phyloP scores from a whole-genome alignment of 2,797 vertebrate genomes.

The Helarctos malayanus region DNA sequence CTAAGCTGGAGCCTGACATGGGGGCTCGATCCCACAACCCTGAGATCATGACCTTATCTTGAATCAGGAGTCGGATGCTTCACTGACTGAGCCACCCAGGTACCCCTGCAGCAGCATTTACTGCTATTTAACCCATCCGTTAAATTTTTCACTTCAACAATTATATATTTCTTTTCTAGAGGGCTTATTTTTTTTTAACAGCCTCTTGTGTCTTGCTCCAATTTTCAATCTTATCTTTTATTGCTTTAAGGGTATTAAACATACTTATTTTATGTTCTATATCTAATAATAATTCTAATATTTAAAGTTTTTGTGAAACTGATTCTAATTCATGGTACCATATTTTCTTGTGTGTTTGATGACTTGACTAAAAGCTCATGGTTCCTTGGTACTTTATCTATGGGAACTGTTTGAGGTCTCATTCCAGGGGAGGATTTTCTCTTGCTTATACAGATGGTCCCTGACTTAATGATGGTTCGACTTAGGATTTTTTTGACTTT shows the following conservation, averaged over 20 bases:
- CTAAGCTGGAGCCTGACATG: background rate
- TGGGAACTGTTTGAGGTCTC: background rate
- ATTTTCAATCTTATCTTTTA: background rate
- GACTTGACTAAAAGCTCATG: background rate
- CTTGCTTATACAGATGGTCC: background rate
- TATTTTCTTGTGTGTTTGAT: background rate
- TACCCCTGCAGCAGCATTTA: background rate
- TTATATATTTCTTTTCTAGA: background rate
- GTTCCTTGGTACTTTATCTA: background rate
- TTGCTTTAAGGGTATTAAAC: background rate
- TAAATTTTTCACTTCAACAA: background rate
- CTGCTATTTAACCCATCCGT: background rate
- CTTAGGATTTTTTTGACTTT: background rate
- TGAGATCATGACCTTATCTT: background rate
- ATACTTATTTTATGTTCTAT: constrained; percentile 31
- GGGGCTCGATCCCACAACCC: background rate
- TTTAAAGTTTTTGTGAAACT: background rate
- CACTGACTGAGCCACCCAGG: background rate
- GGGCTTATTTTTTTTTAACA: background rate
- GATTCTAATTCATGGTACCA: background rate
- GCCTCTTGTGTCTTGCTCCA: background rate
- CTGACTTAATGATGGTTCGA: background rate
- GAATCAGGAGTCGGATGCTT: background rate
- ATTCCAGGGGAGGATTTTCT: background rate
- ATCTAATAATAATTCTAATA: background rate